Percentiles rank a stretch among this genome's conserved stretches.
phyloP scores from a whole-genome alignment of 2,113 vertebrate species.

The Salminus brasiliensis region DNA sequence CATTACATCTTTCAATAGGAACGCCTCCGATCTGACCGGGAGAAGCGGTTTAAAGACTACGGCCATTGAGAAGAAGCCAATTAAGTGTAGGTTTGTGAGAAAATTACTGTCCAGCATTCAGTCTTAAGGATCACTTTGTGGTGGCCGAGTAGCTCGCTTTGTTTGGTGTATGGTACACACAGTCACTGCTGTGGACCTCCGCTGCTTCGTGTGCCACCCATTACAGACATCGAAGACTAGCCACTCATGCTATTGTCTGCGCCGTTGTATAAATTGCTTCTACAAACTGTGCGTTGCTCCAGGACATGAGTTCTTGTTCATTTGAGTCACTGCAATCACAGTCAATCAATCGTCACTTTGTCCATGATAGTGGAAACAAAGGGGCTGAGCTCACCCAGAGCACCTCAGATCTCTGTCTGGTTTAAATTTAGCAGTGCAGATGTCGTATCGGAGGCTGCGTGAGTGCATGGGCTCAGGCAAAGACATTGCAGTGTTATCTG shows the following conservation, averaged over 20 bases:
- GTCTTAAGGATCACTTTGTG: not conserved
- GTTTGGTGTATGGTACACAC: not conserved
- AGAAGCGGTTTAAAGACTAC: not conserved
- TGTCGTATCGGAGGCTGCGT: constrained; percentile 7
- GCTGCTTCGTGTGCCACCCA: not conserved
- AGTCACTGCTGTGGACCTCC: not conserved
- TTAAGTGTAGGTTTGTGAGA: constrained; percentile 22
- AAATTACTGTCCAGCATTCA: constrained; percentile 23
- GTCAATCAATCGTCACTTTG: constrained; percentile 18
- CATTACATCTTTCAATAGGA: constrained; percentile 1
- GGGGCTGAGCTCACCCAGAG: constrained; percentile 4
- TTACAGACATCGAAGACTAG: not conserved
- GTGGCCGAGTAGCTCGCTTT: constrained; percentile 3
- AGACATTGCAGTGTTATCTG: not conserved
- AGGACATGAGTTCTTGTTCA: not conserved
- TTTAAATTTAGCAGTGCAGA: constrained; percentile 27
- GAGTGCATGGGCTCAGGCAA: not conserved
- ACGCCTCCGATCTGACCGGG: not conserved
- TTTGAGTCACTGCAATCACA: constrained; percentile 23
- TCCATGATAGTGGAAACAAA: constrained; percentile 9
- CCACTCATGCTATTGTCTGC: constrained; percentile 24
- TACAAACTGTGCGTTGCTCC: not conserved
- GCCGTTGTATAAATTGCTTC: constrained; percentile 13
- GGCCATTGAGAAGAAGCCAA: not conserved
- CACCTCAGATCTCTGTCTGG: constrained; percentile 10